Conservation (phyloP, 2,797 vertebrate species). For the Falco cherrug region DNA sequence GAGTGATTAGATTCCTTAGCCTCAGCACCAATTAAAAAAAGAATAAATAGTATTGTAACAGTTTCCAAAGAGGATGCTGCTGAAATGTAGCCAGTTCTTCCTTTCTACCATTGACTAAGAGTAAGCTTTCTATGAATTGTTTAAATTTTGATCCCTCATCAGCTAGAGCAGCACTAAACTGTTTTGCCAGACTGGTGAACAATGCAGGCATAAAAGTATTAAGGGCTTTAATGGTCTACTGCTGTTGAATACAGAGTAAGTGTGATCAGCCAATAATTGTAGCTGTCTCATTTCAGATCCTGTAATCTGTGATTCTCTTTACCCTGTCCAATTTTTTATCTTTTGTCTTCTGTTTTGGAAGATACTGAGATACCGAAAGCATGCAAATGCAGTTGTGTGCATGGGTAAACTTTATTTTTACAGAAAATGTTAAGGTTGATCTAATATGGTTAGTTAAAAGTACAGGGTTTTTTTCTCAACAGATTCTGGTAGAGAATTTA, state of each 20-base stretch:
- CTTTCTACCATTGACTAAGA: neutral
- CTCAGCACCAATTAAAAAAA: neutral
- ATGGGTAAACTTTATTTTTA: slow-evolving; percentile 19
- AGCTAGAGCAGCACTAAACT: slow-evolving; percentile 30
- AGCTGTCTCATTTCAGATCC: slow-evolving; percentile 31
- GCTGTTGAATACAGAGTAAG: slow-evolving; percentile 42
- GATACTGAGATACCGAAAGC: slow-evolving; percentile 4
- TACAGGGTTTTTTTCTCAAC: neutral
- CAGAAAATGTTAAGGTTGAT: neutral
- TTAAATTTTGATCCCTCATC: neutral
- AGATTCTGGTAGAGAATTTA: neutral
- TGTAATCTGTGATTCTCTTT: slow-evolving; percentile 20
- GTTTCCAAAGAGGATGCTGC: neutral
- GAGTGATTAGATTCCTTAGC: accelerated
- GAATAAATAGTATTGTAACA: accelerated
- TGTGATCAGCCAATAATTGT: slow-evolving; percentile 24
- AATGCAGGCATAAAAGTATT: slow-evolving; percentile 11
- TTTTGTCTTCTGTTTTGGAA: slow-evolving; percentile 48
- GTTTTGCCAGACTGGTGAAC: slow-evolving; percentile 8
- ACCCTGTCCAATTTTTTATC: neutral
- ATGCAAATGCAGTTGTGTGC: neutral
- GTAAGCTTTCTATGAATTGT: neutral
- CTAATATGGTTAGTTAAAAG: neutral
- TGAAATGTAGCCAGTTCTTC: neutral
- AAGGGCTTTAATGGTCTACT: slow-evolving; percentile 70